Conservation (phyloP, 2,797 vertebrate species). For the Alectoris magna region DNA sequence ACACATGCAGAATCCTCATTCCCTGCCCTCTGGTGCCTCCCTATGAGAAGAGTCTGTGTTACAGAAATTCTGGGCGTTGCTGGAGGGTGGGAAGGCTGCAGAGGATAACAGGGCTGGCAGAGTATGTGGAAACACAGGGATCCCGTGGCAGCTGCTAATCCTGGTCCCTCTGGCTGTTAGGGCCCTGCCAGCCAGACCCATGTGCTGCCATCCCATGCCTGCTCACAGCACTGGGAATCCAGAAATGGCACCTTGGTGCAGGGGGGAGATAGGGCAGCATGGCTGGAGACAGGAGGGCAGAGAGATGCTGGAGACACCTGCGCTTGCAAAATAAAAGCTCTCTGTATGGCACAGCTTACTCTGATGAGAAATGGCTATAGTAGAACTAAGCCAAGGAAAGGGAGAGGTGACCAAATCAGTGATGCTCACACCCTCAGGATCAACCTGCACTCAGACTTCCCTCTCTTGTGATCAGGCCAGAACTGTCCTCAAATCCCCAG, state of each 20-base stretch:
- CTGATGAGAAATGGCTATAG: not conserved
- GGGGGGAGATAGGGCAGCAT: not conserved
- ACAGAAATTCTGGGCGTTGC: not conserved
- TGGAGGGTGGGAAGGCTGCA: not conserved
- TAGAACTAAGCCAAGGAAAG: not conserved
- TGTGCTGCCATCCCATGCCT: slow-evolving; percentile 2
- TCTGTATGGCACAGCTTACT: not conserved
- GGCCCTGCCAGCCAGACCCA: not conserved
- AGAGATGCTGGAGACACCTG: not conserved
- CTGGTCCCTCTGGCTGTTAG: not conserved
- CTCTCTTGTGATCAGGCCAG: not conserved
- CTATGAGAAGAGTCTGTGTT: slow-evolving; percentile 38
- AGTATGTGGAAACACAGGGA: not conserved
- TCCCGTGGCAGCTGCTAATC: slow-evolving; percentile 8
- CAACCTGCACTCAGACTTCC: not conserved
- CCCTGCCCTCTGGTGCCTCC: slow-evolving; percentile 47
- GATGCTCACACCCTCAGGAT: not conserved
- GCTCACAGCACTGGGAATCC: not conserved
- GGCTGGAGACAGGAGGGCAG: not conserved
- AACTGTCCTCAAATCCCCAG: not conserved
- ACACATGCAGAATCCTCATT: not conserved
- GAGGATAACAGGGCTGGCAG: slow-evolving; percentile 6
- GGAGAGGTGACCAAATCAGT: not conserved
- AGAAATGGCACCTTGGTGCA: not conserved
- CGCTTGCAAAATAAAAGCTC: not conserved